Evolutionary conservation across 2,888 invertebrate species (phyloP).

Genomic region (Harpalus rubripes): DNA sequence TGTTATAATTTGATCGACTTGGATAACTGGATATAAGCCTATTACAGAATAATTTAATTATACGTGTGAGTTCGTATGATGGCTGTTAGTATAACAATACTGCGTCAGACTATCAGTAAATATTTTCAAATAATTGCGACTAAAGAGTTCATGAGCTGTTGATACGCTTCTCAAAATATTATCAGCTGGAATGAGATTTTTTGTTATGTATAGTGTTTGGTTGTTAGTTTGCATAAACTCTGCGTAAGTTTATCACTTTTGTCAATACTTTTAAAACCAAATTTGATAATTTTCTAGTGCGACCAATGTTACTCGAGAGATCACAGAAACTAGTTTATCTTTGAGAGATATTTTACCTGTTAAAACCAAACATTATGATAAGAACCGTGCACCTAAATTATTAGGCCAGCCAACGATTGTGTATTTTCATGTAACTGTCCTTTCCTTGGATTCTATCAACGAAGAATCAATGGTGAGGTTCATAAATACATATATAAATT

Average conservation of each 20-base stretch:
- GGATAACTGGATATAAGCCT: constrained; percentile 73
- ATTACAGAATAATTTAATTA: constrained; percentile 75
- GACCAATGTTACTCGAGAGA: constrained; percentile 59
- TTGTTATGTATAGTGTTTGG: constrained; percentile 42
- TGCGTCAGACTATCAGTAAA: constrained; percentile 16
- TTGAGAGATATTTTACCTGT: constrained; percentile 91
- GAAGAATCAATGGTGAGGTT: constrained; percentile 93
- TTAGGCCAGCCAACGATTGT: constrained; percentile 92
- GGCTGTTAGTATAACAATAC: constrained; percentile 43
- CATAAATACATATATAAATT: not conserved
- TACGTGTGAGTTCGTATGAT: constrained; percentile 68
- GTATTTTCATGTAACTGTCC: constrained; percentile 93
- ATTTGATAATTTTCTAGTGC: constrained; percentile 38
- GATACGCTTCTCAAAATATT: not conserved
- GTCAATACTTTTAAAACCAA: constrained; percentile 3
- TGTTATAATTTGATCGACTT: constrained; percentile 67
- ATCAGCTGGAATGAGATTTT: constrained; percentile 42
- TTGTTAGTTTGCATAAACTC: constrained; percentile 26
- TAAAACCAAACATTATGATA: constrained; percentile 92
- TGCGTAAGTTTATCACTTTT: constrained; percentile 43
- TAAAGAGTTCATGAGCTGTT: not conserved
- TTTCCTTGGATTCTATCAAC: constrained; percentile 95
- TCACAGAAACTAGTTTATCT: constrained; percentile 84
- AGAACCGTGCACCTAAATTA: constrained; percentile 92
- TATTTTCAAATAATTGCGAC: not conserved